phyloP scores from a whole-genome alignment of 2,888 invertebrate genomes.

The Pasiphila rectangulata region DNA sequence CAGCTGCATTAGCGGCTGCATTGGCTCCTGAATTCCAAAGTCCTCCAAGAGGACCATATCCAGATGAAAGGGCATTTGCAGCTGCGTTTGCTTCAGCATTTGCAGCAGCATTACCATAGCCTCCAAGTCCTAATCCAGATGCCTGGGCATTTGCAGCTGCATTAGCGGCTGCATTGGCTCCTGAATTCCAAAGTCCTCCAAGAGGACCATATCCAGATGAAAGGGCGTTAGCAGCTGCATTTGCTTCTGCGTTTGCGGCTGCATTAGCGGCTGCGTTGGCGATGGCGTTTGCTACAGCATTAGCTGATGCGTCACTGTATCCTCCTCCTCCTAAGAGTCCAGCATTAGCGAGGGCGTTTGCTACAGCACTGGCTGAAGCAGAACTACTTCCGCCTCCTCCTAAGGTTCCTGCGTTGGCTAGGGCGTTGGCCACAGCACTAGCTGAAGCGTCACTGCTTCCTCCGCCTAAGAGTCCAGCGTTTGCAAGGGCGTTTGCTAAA shows the following conservation, averaged over 20 bases:
- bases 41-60: too few relatives aligned
- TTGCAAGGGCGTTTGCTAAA: slow-evolving; percentile 17
- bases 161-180: too few relatives aligned
- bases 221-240: too few relatives aligned
- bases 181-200: too few relatives aligned
- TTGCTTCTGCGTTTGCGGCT: background rate
- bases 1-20: background rate
- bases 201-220: too few relatives aligned
- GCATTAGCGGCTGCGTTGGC: background rate
- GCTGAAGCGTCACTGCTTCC: background rate
- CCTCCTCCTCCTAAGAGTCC: background rate
- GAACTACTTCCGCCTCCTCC: background rate
- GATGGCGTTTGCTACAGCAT: background rate
- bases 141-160: background rate
- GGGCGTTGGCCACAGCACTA: background rate
- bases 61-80: background rate
- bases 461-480: background rate
- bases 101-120: background rate
- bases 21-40: background rate
- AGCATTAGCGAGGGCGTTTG: background rate
- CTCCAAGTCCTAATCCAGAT: background rate
- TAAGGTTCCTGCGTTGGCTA: background rate
- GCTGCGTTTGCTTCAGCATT: background rate
- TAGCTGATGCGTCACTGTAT: background rate
- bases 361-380: too few relatives aligned